Evolutionary conservation across 2,113 vertebrate species (phyloP).

Genomic region (Notothenia rossii): DNA sequence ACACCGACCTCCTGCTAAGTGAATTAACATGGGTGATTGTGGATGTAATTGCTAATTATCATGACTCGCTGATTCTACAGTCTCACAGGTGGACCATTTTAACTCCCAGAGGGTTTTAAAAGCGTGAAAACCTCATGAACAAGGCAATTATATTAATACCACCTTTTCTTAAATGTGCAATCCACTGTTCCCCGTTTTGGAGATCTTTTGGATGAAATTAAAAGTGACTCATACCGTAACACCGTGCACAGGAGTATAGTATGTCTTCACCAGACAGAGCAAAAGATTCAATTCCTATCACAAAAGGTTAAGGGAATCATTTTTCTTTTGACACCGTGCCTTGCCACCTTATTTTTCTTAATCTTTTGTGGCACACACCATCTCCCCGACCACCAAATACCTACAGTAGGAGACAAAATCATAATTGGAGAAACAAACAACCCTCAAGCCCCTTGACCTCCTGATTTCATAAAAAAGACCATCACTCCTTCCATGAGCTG

Average conservation of each 20-base stretch:
- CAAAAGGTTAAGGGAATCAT: conserved; percentile 48
- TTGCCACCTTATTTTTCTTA: conserved; percentile 40
- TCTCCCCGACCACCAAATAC: conserved; percentile 33
- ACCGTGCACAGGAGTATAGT: background rate
- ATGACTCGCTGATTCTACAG: conserved; percentile 66
- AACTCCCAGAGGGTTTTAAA: conserved; percentile 52
- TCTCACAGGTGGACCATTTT: conserved; percentile 66
- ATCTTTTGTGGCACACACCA: conserved; percentile 35
- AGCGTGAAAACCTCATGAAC: conserved; percentile 42
- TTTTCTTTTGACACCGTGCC: conserved; percentile 47
- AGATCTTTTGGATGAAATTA: conserved; percentile 33
- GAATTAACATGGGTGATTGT: conserved; percentile 78
- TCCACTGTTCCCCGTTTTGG: conserved; percentile 2
- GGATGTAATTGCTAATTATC: conserved; percentile 80
- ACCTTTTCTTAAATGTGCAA: conserved; percentile 31
- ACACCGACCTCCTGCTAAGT: conserved; percentile 73
- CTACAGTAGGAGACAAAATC: conserved; percentile 56
- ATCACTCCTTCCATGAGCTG: conserved; percentile 12
- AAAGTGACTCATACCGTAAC: conserved; percentile 37
- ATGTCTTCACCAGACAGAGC: conserved; percentile 1
- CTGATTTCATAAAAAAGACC: conserved; percentile 49
- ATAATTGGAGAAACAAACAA: conserved; percentile 62
- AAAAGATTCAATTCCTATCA: conserved; percentile 38
- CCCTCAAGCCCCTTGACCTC: conserved; percentile 50
- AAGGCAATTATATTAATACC: conserved; percentile 47